These are phyloP conservation scores for Apotomis betuletana DNA, from an alignment of 2,888 invertebrate genomes.

Conservation along the genomic window DNA sequence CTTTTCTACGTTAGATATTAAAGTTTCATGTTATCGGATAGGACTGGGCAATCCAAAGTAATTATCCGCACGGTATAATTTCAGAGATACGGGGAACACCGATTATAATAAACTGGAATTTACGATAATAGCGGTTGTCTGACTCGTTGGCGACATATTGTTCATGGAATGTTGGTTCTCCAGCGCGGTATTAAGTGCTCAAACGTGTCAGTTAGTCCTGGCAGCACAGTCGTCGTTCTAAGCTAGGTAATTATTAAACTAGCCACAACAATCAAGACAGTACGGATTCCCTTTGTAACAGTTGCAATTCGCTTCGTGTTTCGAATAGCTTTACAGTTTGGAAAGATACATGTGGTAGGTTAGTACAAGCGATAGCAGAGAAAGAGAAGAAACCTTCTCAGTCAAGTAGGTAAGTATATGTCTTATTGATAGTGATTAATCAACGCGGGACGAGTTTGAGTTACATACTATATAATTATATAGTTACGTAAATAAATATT, in stretches of 20 bases:
- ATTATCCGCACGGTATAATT: slow-evolving; percentile 29
- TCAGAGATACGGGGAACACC: slow-evolving; percentile 30
- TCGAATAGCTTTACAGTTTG: not conserved
- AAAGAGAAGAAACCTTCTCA: too few relatives aligned
- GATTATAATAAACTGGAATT: slow-evolving; percentile 23
- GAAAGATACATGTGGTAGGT: too few relatives aligned
- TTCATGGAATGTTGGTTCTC: slow-evolving; percentile 4
- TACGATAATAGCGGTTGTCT: slow-evolving; percentile 1
- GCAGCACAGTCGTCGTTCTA: not conserved
- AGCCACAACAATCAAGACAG: slow-evolving; percentile 17
- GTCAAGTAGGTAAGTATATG: too few relatives aligned
- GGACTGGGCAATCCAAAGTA: slow-evolving; percentile 13
- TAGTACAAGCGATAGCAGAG: too few relatives aligned
- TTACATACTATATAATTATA: too few relatives aligned
- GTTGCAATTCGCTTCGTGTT: slow-evolving; percentile 20
- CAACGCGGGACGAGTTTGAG: too few relatives aligned
- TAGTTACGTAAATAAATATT: too few relatives aligned
- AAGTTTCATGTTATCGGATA: not conserved
- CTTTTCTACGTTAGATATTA: not conserved
- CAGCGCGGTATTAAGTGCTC: not conserved
- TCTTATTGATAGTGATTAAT: too few relatives aligned
- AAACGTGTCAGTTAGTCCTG: not conserved
- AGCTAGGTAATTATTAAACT: slow-evolving; percentile 16
- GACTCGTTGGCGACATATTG: slow-evolving; percentile 18
- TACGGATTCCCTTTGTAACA: slow-evolving; percentile 13